phyloP scores from a whole-genome alignment of 2,888 invertebrate genomes.

The Heliconius hortense region DNA sequence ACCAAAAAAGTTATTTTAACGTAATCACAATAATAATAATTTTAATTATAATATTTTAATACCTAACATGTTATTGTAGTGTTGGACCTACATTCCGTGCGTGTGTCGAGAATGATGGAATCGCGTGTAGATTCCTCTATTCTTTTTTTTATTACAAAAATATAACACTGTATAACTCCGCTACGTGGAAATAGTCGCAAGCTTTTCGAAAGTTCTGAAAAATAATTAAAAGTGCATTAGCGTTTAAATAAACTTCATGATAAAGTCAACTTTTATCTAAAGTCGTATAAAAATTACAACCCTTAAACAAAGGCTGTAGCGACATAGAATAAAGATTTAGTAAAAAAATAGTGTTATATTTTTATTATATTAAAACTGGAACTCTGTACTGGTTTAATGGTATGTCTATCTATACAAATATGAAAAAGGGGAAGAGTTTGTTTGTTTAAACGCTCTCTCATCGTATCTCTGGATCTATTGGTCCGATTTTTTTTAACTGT shows the following conservation, averaged over 20 bases:
- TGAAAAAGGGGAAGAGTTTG: too few relatives aligned
- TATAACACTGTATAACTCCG: constrained; percentile 7
- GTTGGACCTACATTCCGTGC: constrained; percentile 12
- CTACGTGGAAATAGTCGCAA: constrained; percentile 9
- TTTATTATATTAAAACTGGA: neutral
- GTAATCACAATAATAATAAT: too few relatives aligned
- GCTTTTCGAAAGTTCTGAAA: neutral
- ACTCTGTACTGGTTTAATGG: neutral
- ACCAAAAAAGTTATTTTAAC: neutral
- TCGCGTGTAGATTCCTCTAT: constrained; percentile 27
- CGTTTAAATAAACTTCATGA: neutral
- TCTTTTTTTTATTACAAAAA: constrained; percentile 11
- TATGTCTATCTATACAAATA: too few relatives aligned
- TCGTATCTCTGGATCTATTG: too few relatives aligned
- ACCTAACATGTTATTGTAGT: neutral
- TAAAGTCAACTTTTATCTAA: neutral
- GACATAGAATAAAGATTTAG: neutral
- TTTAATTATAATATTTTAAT: neutral
- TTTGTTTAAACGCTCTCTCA: too few relatives aligned
- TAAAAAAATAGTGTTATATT: neutral
- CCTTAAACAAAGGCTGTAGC: too few relatives aligned
- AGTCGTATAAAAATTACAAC: neutral
- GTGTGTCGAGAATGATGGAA: constrained; percentile 24
- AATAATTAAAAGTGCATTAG: constrained; percentile 11
- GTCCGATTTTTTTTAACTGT: too few relatives aligned